Conservation (phyloP, 2,888 invertebrate species). For the Petrolisthes cinctipes region DNA sequence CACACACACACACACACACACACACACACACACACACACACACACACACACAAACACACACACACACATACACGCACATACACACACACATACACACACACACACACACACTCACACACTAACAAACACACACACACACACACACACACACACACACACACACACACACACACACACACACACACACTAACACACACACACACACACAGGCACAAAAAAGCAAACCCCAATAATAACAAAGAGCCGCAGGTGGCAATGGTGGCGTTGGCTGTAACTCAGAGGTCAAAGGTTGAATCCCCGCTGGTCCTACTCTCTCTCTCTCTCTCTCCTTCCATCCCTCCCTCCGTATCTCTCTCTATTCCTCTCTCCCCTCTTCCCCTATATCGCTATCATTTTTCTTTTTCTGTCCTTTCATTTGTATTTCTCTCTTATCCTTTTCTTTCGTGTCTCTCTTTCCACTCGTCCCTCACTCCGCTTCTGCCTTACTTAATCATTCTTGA, state of each 20-base stretch:
- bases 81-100: conserved; percentile 16
- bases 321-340: conserved; percentile 2
- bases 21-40: conserved; percentile 4
- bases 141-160: neutral
- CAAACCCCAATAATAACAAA: conserved; percentile 46
- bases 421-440: neutral
- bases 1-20: conserved; percentile 11
- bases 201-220: neutral
- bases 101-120: neutral
- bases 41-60: conserved; percentile 21
- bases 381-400: neutral
- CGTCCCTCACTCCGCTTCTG: neutral
- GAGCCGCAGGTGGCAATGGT: conserved; percentile 47
- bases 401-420: neutral
- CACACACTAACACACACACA: neutral
- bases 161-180: conserved; percentile 2
- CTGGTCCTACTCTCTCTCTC: conserved; percentile 40
- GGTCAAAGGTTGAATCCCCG: conserved; percentile 53
- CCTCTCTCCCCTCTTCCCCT: neutral
- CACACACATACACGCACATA: neutral
- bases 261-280: conserved; percentile 42
- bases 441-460: neutral
- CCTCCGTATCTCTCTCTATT: neutral
- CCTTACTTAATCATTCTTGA: neutral
- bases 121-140: neutral